Percentiles rank a stretch among this genome's conserved stretches.
Evolutionary conservation across 2,888 invertebrate species (phyloP).

Genomic region (Tenthredo scrophulariae): DNA sequence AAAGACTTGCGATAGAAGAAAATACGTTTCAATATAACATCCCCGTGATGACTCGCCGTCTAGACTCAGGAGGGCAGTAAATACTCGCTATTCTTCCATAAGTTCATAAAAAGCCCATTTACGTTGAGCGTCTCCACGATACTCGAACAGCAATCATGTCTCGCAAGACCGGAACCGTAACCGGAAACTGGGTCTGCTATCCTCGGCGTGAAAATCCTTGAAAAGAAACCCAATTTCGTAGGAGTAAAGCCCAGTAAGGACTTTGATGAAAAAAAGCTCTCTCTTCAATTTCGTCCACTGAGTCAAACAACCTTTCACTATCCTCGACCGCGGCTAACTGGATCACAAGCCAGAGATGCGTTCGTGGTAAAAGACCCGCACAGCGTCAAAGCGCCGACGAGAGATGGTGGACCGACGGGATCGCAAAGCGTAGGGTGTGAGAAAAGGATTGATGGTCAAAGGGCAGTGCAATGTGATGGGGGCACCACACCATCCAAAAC

Average conservation of each 20-base stretch:
- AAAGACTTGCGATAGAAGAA: conserved; percentile 29
- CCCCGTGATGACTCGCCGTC: not conserved
- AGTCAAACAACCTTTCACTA: conserved; percentile 24
- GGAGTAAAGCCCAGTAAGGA: not conserved
- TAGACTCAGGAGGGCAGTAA: conserved; percentile 1
- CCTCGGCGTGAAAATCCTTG: not conserved
- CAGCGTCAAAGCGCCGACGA: conserved; percentile 28
- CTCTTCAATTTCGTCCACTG: conserved; percentile 29
- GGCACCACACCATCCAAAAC: conserved; percentile 26
- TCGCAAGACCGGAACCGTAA: not conserved
- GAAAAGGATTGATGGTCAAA: conserved; percentile 44
- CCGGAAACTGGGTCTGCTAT: not conserved
- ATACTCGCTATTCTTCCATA: conserved; percentile 25
- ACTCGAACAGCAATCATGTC: not conserved
- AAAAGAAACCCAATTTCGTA: conserved; percentile 17
- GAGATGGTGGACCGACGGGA: conserved; percentile 1
- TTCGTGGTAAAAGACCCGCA: conserved; percentile 40
- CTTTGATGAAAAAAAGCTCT: not conserved
- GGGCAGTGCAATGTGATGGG: conserved; percentile 37
- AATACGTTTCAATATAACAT: conserved; percentile 20
- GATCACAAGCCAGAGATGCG: conserved; percentile 36
- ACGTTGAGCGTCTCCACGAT: not conserved
- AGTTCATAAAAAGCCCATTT: conserved; percentile 31
- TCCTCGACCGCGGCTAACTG: conserved; percentile 13
- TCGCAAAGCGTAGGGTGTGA: conserved; percentile 14